Evolutionary conservation across 2,113 vertebrate genomes (phyloP).

Genomic region (Morone saxatilis): DNA sequence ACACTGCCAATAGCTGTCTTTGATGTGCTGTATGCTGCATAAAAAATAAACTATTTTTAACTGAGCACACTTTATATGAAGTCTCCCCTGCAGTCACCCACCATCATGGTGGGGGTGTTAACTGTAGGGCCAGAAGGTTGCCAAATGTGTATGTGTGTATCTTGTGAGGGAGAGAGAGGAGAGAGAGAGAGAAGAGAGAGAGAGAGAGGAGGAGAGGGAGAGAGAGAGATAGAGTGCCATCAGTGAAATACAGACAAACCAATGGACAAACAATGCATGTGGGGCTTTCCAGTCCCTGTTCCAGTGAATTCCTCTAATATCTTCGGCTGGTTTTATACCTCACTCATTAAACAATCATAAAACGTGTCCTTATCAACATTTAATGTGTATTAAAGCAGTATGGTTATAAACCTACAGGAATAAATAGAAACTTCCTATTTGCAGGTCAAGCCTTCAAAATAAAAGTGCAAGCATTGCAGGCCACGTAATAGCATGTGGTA

Average conservation of each 20-base stretch:
- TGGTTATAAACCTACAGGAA: neutral
- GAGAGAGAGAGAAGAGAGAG: neutral
- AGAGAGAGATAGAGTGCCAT: neutral
- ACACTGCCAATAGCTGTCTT: constrained; percentile 38
- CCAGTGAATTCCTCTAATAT: neutral
- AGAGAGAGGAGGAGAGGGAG: neutral
- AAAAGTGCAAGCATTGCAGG: constrained; percentile 4
- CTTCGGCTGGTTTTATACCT: neutral
- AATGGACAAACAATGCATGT: too few species aligned
- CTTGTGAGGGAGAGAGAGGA: neutral
- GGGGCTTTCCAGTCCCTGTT: neutral
- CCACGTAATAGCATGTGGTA: neutral
- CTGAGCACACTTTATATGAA: neutral
- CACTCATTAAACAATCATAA: neutral
- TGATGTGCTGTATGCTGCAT: constrained; percentile 52
- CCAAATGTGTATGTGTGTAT: neutral
- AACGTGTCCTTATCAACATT: neutral
- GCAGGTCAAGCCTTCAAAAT: constrained; percentile 31
- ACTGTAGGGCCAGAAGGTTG: neutral
- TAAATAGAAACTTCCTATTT: constrained; percentile 12
- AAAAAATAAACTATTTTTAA: constrained; percentile 64
- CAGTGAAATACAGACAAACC: neutral
- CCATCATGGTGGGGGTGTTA: neutral
- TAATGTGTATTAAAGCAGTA: neutral
- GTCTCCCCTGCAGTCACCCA: neutral